Conservation (phyloP, 92 coral and sea anemone species). For the Ricordea florida region DNA sequence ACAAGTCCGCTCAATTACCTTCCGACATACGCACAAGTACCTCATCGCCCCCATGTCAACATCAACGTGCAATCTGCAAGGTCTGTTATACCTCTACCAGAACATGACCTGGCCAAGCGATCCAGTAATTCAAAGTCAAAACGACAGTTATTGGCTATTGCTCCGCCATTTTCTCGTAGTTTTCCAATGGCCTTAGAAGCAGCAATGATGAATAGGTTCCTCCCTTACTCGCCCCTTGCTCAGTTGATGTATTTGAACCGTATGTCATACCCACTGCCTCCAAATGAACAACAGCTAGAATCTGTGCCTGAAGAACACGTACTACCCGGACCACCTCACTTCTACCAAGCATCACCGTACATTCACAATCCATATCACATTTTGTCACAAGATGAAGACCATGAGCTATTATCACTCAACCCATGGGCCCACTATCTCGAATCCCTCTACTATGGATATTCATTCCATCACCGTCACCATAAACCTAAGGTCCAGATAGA, state of each 20-base stretch:
- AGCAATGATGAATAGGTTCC: slow-evolving; percentile 1
- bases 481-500: slow-evolving; percentile 87
- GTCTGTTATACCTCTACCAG: slow-evolving; percentile 61
- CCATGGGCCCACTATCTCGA: slow-evolving; percentile 28
- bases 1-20: not conserved
- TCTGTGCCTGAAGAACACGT: slow-evolving; percentile 12
- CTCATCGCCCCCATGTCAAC: slow-evolving; percentile 78
- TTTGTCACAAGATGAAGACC: slow-evolving; percentile 18
- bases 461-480: slow-evolving; percentile 43
- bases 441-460: slow-evolving; percentile 45
- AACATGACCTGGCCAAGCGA: slow-evolving; percentile 19
- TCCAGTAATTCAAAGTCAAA: slow-evolving; percentile 33
- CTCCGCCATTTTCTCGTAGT: slow-evolving; percentile 1
- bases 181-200: slow-evolving; percentile 30
- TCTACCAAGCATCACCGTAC: not conserved
- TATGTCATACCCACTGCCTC: not conserved
- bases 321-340: slow-evolving; percentile 15
- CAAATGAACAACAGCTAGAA: not conserved
- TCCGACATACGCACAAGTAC: not conserved
- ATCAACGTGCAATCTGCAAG: slow-evolving; percentile 92
- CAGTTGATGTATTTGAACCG: not conserved
- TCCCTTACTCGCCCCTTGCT: slow-evolving; percentile 18
- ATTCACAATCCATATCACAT: not conserved
- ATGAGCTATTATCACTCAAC: not conserved
- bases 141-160: slow-evolving; percentile 37